A percentile compares a stretch with the other conserved stretches of the same genome.
phyloP scores from a whole-genome alignment of 2,888 invertebrate species.

The Pinctada fucata region DNA sequence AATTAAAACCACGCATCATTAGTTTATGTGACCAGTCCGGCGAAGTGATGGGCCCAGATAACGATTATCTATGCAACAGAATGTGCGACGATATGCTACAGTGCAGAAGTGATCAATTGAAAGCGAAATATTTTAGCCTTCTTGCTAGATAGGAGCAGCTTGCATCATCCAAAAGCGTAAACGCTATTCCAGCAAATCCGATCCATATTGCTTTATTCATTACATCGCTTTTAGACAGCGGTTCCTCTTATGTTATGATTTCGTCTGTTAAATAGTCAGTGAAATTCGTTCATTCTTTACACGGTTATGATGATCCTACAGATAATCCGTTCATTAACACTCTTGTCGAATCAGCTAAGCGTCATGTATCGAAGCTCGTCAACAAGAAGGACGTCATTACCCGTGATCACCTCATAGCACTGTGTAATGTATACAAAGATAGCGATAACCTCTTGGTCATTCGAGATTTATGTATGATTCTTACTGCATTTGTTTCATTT shows the following conservation, averaged over 20 bases:
- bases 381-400: constrained; percentile 9
- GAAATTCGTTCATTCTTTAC: constrained; percentile 29
- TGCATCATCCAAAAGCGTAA: background rate
- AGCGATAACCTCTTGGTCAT: background rate
- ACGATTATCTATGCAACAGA: background rate
- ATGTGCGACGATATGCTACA: constrained; percentile 28
- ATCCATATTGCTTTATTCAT: constrained; percentile 36
- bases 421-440: background rate
- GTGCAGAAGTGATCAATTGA: constrained; percentile 23
- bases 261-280: constrained; percentile 34
- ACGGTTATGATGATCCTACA: constrained; percentile 16
- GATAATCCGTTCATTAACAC: constrained; percentile 6
- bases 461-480: background rate
- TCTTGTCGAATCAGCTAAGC: background rate
- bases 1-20: background rate
- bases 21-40: background rate
- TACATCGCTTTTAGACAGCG: constrained; percentile 24
- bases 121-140: constrained; percentile 19
- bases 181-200: constrained; percentile 21
- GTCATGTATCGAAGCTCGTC: background rate
- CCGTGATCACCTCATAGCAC: background rate
- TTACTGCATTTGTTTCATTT: background rate
- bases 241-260: constrained; percentile 24
- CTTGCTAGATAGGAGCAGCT: constrained; percentile 7
- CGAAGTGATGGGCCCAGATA: background rate